Percentiles rank a stretch among this genome's conserved stretches.
Evolutionary conservation across 1,140 invertebrate species (phyloP).

Genomic region (Whitmania pigra): DNA sequence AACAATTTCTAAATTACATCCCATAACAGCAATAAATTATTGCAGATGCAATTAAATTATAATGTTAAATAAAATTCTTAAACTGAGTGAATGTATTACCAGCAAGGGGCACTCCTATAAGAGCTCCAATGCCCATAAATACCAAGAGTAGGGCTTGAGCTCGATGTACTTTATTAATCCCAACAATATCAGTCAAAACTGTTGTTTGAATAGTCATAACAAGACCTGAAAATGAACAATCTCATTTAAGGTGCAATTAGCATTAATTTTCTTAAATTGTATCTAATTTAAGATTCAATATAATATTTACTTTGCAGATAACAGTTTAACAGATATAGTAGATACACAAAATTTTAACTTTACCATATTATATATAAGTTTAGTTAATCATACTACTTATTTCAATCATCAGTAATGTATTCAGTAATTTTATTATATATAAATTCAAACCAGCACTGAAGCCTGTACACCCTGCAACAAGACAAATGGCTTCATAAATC

Average conservation of each 20-base stretch:
- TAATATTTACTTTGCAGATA: too few relatives aligned
- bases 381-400: too few relatives aligned
- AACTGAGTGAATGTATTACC: not conserved
- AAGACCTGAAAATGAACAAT: constrained; percentile 1
- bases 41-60: not conserved
- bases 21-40: not conserved
- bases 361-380: too few relatives aligned
- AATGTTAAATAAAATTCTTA: too few relatives aligned
- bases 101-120: constrained; percentile 10
- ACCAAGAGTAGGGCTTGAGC: constrained; percentile 10
- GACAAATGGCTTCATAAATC: not conserved
- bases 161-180: not conserved
- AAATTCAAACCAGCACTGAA: not conserved
- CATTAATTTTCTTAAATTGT: too few relatives aligned
- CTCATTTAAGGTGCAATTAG: too few relatives aligned
- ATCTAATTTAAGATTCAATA: too few relatives aligned
- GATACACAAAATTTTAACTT: too few relatives aligned
- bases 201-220: constrained; percentile 18
- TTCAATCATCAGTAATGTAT: too few relatives aligned
- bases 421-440: too few relatives aligned
- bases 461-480: not conserved
- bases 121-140: constrained; percentile 14
- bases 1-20: not conserved
- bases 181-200: constrained; percentile 14
- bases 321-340: too few relatives aligned